Conservation (phyloP, 2,797 vertebrate genomes). For the Acanthiza pusilla region DNA sequence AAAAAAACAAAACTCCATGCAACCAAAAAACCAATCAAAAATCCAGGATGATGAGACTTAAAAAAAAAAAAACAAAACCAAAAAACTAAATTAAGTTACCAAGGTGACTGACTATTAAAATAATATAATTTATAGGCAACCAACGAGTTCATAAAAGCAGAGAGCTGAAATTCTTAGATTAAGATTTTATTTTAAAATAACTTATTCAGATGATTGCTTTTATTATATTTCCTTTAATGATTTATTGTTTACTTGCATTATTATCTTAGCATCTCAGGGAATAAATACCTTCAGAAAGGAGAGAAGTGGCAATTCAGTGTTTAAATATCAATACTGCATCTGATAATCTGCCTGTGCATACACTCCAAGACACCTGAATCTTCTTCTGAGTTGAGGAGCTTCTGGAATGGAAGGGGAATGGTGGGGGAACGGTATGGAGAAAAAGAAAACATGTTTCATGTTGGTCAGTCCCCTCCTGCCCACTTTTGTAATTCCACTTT, state of each 20-base stretch:
- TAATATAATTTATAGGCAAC: background rate
- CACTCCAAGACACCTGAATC: background rate
- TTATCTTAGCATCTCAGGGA: background rate
- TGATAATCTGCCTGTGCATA: background rate
- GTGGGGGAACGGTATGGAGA: accelerated
- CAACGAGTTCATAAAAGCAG: background rate
- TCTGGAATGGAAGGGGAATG: background rate
- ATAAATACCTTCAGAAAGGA: background rate
- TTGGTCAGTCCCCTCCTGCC: background rate
- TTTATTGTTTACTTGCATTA: background rate
- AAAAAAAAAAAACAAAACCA: background rate
- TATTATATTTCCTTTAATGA: background rate
- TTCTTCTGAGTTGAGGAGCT: background rate
- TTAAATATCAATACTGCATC: background rate
- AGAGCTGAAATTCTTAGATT: background rate
- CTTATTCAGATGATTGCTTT: background rate
- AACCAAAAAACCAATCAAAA: background rate
- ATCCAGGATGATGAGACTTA: background rate
- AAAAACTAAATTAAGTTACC: background rate
- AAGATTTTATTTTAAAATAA: constrained; percentile 23
- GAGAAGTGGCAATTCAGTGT: background rate
- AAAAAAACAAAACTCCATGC: background rate
- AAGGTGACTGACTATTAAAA: background rate
- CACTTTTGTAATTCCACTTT: background rate
- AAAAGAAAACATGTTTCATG: background rate